Conservation (phyloP, 2,888 invertebrate genomes). For the Agriopis leucophaearia region DNA sequence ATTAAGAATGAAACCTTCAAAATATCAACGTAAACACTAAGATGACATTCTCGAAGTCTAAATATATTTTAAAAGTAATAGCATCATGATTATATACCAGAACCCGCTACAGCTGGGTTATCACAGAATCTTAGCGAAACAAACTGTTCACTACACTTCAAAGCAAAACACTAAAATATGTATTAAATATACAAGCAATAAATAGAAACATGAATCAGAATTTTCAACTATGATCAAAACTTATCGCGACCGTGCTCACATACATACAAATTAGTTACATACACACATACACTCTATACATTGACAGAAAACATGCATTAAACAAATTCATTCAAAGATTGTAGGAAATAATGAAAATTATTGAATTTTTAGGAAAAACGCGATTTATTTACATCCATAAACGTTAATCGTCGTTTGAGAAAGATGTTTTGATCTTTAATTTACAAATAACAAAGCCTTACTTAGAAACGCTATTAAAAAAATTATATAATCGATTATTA, state of each 20-base stretch:
- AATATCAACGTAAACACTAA: slow-evolving; percentile 37
- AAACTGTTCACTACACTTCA: background rate
- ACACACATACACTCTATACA: background rate
- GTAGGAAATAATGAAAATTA: background rate
- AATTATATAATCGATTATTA: too few relatives aligned
- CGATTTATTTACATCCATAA: background rate
- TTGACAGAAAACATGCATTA: background rate
- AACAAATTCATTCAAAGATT: background rate
- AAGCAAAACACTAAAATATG: slow-evolving; percentile 11
- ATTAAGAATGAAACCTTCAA: slow-evolving; percentile 46
- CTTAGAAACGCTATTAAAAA: too few relatives aligned
- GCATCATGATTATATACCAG: slow-evolving; percentile 30
- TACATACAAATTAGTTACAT: slow-evolving; percentile 5
- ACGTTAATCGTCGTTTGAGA: background rate
- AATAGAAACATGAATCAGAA: slow-evolving; percentile 10
- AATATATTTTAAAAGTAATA: slow-evolving; percentile 13
- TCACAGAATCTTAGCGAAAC: slow-evolving; percentile 24
- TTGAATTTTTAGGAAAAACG: background rate
- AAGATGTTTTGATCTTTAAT: background rate
- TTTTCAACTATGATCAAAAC: slow-evolving; percentile 9
- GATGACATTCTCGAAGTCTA: slow-evolving; percentile 42
- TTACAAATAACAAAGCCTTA: background rate
- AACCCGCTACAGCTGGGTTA: slow-evolving; percentile 12
- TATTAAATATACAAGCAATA: slow-evolving; percentile 12
- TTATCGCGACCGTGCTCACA: background rate